These are phyloP conservation scores for Vulpes ferrilata DNA, from an alignment of 2,113 vertebrate genomes.

Conservation along the genomic window DNA sequence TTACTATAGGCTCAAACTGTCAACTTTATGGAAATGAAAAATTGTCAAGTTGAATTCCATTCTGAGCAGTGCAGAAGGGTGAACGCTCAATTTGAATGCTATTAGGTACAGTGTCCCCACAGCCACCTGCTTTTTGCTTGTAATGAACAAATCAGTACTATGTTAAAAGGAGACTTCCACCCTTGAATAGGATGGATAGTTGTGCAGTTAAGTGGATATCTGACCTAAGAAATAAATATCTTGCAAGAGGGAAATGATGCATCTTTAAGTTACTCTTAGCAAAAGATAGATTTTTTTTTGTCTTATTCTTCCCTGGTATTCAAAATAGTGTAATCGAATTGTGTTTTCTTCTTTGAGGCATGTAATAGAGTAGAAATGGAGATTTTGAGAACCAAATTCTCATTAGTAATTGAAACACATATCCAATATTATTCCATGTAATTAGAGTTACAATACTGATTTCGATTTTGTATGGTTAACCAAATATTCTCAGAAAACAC, in stretches of 20 bases:
- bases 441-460: conserved; percentile 6
- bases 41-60: not conserved
- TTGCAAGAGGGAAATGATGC: not conserved
- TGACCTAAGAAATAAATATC: not conserved
- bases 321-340: not conserved
- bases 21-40: conserved; percentile 22
- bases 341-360: not conserved
- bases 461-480: conserved; percentile 54
- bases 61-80: not conserved
- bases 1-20: conserved; percentile 32
- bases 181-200: not conserved
- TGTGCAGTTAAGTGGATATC: not conserved
- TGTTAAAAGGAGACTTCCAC: not conserved
- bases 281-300: not conserved
- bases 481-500: conserved; percentile 46
- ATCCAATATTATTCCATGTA: conserved; percentile 34
- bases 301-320: conserved; percentile 11
- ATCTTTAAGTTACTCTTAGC: not conserved
- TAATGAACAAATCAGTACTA: not conserved
- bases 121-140: not conserved
- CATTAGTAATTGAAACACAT: conserved; percentile 56
- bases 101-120: not conserved
- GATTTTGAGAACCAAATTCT: conserved; percentile 53
- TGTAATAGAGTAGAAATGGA: not conserved
- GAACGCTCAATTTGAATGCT: not conserved